These are phyloP conservation scores for Schlechtendalia chinensis DNA, from an alignment of 1,140 invertebrate genomes.

Conservation along the genomic window DNA sequence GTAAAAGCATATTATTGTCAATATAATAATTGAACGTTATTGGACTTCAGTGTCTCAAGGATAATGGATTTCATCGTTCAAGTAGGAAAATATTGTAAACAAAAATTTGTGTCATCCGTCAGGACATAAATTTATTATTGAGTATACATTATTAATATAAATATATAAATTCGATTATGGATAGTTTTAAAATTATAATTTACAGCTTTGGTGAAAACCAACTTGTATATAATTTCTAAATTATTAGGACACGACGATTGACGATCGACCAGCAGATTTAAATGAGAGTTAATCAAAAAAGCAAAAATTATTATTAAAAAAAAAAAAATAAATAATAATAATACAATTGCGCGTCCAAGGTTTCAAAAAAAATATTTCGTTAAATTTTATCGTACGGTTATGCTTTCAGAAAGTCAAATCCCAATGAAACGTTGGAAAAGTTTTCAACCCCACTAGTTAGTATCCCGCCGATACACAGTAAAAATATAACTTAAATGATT, in stretches of 20 bases:
- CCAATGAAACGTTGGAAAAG: constrained; percentile 27
- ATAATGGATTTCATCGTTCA: constrained; percentile 5
- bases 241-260: too few relatives aligned
- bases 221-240: too few relatives aligned
- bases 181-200: neutral
- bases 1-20: neutral
- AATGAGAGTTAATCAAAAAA: neutral
- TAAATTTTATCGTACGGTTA: constrained; percentile 33
- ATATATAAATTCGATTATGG: too few relatives aligned
- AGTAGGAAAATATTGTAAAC: too few relatives aligned
- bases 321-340: neutral
- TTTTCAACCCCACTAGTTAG: constrained; percentile 41
- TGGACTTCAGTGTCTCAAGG: neutral
- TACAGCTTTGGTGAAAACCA: neutral
- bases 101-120: neutral
- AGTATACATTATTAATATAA: too few relatives aligned
- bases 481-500: constrained; percentile 45
- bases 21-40: neutral
- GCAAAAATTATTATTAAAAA: neutral
- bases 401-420: constrained; percentile 30
- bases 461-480: neutral
- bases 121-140: neutral
- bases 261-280: too few relatives aligned
- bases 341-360: neutral
- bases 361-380: constrained; percentile 35